Conservation (phyloP, 2,113 vertebrate species). For the Daphoenositta chrysoptera region DNA sequence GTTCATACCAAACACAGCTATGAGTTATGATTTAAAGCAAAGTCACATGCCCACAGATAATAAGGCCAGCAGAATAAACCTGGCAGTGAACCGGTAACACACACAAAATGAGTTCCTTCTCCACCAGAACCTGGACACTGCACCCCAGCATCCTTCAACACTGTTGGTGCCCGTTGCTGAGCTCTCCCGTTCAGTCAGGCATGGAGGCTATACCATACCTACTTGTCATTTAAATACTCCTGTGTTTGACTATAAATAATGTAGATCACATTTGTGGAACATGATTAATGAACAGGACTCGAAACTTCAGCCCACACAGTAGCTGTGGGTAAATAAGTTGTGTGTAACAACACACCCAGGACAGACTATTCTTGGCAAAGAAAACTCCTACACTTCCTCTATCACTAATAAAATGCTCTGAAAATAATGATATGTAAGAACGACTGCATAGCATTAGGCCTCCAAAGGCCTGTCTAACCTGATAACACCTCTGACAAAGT, state of each 20-base stretch:
- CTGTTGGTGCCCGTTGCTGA: neutral
- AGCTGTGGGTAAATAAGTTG: constrained; percentile 37
- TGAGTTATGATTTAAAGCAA: constrained; percentile 3
- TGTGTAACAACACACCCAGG: neutral
- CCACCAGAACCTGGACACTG: neutral
- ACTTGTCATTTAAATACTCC: neutral
- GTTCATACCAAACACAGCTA: constrained; percentile 24
- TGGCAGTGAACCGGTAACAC: neutral
- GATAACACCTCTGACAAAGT: neutral
- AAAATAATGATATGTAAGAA: neutral
- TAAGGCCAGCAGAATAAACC: neutral
- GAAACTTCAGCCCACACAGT: constrained; percentile 33
- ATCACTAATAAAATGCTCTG: neutral
- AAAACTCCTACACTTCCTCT: neutral
- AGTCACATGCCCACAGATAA: neutral
- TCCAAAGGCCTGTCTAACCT: neutral
- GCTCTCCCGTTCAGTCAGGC: neutral
- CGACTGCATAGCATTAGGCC: neutral
- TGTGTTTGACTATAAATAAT: constrained; percentile 19
- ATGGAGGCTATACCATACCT: neutral
- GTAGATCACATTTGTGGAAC: neutral
- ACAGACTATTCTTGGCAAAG: neutral
- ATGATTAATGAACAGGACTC: neutral
- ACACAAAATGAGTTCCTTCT: neutral
- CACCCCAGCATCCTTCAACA: neutral